phyloP scores from a whole-genome alignment of 2,888 invertebrate species.

The Patella pellucida region DNA sequence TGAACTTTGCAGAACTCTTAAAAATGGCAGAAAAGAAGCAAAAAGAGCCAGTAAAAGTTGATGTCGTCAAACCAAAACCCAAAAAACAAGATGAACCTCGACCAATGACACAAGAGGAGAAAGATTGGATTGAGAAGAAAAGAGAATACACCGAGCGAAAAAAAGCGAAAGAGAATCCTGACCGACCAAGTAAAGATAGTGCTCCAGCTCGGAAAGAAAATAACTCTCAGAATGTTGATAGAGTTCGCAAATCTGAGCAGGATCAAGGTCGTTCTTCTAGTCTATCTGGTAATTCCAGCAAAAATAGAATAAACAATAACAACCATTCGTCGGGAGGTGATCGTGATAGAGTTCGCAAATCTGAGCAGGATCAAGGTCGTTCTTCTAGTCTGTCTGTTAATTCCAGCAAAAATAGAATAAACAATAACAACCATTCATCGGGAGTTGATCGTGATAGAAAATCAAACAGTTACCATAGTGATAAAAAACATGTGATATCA shows the following conservation, averaged over 20 bases:
- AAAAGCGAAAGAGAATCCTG: constrained; percentile 41
- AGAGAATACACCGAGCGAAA: constrained; percentile 33
- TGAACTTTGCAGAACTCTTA: constrained; percentile 53
- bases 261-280: not conserved
- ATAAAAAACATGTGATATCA: too few relatives aligned
- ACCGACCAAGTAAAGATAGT: constrained; percentile 38
- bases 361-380: too few relatives aligned
- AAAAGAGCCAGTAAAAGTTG: constrained; percentile 39
- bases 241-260: not conserved
- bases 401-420: not conserved
- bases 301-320: not conserved
- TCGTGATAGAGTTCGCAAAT: too few relatives aligned
- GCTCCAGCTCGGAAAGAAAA: constrained; percentile 13
- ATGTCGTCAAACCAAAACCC: constrained; percentile 4
- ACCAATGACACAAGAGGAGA: constrained; percentile 56
- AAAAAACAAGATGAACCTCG: constrained; percentile 41
- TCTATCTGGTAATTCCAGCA: not conserved
- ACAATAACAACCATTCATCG: not conserved
- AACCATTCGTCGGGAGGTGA: not conserved
- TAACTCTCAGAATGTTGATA: not conserved
- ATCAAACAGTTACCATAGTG: constrained; percentile 4
- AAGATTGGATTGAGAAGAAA: constrained; percentile 44
- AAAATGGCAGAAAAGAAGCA: constrained; percentile 53
- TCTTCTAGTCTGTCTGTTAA: not conserved
- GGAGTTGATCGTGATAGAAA: not conserved